Base-by-base conservation (phyloP, 2,113 vertebrate species). In the Lepus timidus region DNA sequence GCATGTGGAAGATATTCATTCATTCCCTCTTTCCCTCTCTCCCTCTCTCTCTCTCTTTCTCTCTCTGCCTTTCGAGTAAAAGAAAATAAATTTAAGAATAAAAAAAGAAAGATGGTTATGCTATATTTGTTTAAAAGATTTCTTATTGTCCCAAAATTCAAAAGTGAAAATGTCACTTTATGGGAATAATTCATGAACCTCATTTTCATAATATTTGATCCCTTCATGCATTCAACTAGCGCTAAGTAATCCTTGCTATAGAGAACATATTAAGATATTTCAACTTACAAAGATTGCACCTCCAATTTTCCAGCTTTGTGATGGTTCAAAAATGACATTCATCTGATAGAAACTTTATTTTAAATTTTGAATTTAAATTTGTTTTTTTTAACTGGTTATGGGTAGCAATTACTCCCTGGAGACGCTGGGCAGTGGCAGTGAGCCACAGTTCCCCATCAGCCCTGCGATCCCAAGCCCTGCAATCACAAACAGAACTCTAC, bases 201-300 rank as follows among this genome's bases (percentile, higher is more conserved):
- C 27, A 85, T 52, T 93, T 91, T 88, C 14, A 31, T 31, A 55
- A n/a, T 61, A 49, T 64, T 88, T 71, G 51, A 94, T 29, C 22
- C 36, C 9, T 92, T 91, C 33, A 25, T 62, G 14, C 49, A 44
- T 36, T 27, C 91, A 83, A 12, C 20, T 49, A 70, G 49, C 29
- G 17, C 10, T 20, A 17, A 83, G 14, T 19, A 49, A 49, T 85
- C 29, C 73, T 44, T 68, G 3, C 13, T 25, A 22, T 13, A 4
- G 52, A 82, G 27, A 91, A 44, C 39, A 75, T 27, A n/a, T 3
- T 16, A n/a, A 70, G 51, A 13, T 10, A 6, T 7, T 1, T 31
- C 36, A 29, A 11, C 3, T 62, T 9, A 36, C 7, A 12, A 6
- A 25, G 12, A 8, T 33, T 33, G 9, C 58, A 19, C 25, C 39